These are phyloP conservation scores for Eidolon dupreanum DNA, from an alignment of 2,797 vertebrate species.

Conservation along the genomic window DNA sequence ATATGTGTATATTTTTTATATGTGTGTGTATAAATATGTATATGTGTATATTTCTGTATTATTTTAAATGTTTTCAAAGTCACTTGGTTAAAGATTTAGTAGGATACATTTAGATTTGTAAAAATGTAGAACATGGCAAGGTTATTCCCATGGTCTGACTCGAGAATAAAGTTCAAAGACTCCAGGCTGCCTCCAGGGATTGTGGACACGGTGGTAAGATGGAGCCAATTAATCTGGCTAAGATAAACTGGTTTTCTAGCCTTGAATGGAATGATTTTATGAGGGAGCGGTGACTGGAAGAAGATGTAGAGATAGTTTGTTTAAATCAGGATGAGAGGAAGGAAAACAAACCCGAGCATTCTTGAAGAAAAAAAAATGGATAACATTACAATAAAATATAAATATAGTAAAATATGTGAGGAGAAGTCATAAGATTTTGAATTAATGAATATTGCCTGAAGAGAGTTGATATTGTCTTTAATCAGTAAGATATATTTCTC, in stretches of 20 bases:
- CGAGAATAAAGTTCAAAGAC: background rate
- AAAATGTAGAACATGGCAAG: background rate
- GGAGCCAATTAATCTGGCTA: background rate
- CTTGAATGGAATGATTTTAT: background rate
- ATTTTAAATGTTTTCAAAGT: background rate
- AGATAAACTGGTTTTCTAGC: background rate
- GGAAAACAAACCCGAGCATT: background rate
- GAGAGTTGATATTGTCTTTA: background rate
- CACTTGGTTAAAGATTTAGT: background rate
- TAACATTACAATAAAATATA: background rate
- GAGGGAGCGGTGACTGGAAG: background rate
- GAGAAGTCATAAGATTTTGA: background rate
- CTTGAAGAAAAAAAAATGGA: background rate
- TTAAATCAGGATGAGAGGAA: background rate
- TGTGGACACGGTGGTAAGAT: background rate
- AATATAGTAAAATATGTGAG: background rate
- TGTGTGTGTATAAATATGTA: background rate
- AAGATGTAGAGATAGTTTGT: background rate
- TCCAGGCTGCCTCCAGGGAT: background rate
- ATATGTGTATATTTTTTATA: background rate
- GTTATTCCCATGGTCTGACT: background rate
- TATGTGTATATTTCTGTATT: background rate
- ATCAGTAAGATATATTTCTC: background rate
- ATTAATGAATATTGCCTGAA: background rate
- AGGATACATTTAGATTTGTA: background rate